Evolutionary conservation across 92 coral and sea anemone species (phyloP), one percentile per base, ranked within the genome.

Genomic region (Anthopleura xanthogrammica): DNA sequence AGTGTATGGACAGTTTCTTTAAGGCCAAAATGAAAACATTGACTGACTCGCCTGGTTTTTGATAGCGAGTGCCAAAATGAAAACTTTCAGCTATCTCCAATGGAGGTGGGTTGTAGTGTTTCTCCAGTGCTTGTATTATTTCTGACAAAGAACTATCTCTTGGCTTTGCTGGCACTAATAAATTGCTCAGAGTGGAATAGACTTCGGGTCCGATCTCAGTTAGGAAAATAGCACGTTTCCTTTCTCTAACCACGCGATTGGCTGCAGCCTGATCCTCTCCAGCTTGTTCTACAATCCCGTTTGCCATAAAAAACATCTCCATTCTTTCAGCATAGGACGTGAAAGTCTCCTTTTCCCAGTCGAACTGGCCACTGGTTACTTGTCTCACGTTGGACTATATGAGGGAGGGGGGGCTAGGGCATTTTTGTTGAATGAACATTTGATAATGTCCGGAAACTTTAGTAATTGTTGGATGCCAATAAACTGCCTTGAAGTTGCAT

Each of bases 301-400:
- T 91, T 20, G 89, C 95, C 16, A 71, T 77, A 77, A 89, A 89
- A 23, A 83, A 89, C 88, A 86, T 75, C 79, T 89, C 92, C 81
- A 89, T 80, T 60, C 89, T 77, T 60, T 91, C 92, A 22, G 86
- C 85, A 57, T 88, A 86, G 14, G 87, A 74, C n/a, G 50, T 76
- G 75, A 88, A 91, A 60, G 85, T 85, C 43, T 90, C 88, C 7
- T 78, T 72, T 16, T 71, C 83, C 7, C 36, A 65, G 52, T 43
- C 36, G 78, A 87, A 87, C 17, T 68, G 87, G 36, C 89, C 87
- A n/a, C n/a, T n/a, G n/a, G n/a, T n/a, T n/a, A n/a, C n/a, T n/a
- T n/a, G n/a, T n/a, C n/a, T n/a, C n/a, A n/a, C n/a, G n/a, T n/a
- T n/a, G n/a, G n/a, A n/a, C n/a, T n/a, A n/a, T n/a, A n/a, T n/a